Evolutionary conservation across 2,113 vertebrate species (phyloP).

Genomic region (Sapayoa aenigma): DNA sequence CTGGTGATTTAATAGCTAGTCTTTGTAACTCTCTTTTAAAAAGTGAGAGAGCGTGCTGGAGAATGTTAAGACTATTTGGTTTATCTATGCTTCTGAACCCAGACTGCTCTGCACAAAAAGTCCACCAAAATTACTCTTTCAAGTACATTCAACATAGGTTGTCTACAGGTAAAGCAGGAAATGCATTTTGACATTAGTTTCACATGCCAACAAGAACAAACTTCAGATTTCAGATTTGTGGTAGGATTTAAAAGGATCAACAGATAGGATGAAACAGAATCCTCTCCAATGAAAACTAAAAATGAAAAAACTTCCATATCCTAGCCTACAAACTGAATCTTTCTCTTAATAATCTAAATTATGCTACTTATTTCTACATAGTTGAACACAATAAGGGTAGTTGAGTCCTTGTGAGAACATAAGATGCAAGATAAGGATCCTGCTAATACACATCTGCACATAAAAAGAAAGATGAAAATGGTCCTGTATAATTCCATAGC

Average conservation of each 20-base stretch:
- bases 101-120: background rate
- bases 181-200: constrained; percentile 42
- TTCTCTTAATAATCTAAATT: background rate
- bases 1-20: background rate
- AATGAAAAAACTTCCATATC: background rate
- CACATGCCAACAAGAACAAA: constrained; percentile 35
- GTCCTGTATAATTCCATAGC: background rate
- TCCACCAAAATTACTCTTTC: background rate
- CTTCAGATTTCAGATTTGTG: constrained; percentile 49
- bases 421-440: background rate
- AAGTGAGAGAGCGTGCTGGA: background rate
- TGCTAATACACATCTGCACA: background rate
- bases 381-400: background rate
- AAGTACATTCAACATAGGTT: constrained; percentile 39
- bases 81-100: background rate
- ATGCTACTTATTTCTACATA: background rate
- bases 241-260: background rate
- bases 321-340: background rate
- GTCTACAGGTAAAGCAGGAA: constrained; percentile 17
- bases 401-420: background rate
- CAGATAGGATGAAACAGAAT: background rate
- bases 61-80: background rate
- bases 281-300: background rate
- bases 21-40: background rate
- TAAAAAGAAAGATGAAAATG: background rate